These are phyloP conservation scores for Coregonus ussuriensis DNA, from an alignment of 2,797 vertebrate genomes.

Conservation along the genomic window DNA sequence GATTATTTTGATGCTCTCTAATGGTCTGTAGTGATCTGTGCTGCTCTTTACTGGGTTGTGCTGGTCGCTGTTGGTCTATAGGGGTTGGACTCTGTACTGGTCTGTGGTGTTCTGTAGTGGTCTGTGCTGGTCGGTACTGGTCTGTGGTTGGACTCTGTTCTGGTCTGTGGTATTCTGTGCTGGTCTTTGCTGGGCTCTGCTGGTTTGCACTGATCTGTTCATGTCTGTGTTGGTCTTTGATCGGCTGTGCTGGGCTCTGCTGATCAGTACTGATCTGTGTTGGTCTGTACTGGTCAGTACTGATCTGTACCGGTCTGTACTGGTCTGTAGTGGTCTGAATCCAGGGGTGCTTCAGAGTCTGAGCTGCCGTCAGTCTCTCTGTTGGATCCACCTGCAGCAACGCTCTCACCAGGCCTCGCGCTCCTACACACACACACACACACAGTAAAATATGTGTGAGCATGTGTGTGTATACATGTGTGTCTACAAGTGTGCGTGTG, in stretches of 20 bases:
- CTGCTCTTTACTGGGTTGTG: too few species aligned
- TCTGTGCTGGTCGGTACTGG: conserved; percentile 32
- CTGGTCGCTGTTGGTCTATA: conserved; percentile 26
- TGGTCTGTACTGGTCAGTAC: not conserved
- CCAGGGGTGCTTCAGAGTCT: conserved; percentile 88
- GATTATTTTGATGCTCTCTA: too few species aligned
- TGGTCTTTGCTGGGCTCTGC: conserved; percentile 24
- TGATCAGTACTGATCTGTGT: conserved; percentile 3
- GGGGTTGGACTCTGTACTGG: not conserved
- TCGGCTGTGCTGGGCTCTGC: not conserved
- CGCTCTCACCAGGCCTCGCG: conserved; percentile 85
- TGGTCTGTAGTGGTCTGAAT: conserved; percentile 68
- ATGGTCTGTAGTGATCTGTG: too few species aligned
- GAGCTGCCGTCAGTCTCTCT: conserved; percentile 84
- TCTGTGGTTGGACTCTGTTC: conserved; percentile 11
- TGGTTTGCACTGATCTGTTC: conserved; percentile 27
- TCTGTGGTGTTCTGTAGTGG: not conserved
- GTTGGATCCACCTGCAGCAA: conserved; percentile 86
- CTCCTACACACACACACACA: conserved; percentile 74
- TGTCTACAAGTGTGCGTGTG: conserved; percentile 8
- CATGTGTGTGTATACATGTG: conserved; percentile 12
- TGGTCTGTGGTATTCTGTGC: conserved; percentile 8
- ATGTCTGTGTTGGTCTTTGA: conserved; percentile 7
- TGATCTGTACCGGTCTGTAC: conserved; percentile 24
- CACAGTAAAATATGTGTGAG: not conserved